Conservation (phyloP, 1,140 invertebrate genomes). For the Drosophila kepulauana region DNA sequence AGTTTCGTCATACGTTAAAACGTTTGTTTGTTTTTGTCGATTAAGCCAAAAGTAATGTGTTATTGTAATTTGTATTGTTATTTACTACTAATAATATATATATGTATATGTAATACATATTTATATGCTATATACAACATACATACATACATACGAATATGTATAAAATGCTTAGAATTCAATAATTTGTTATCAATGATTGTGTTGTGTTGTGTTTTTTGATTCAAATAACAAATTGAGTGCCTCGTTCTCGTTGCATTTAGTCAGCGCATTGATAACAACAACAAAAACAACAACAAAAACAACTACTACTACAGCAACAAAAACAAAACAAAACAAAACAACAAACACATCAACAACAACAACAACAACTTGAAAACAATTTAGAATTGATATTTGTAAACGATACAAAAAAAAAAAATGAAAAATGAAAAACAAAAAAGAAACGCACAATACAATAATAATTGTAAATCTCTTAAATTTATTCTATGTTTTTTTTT, state of each 20-base stretch:
- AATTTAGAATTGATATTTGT: constrained; percentile 40
- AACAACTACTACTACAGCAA: constrained; percentile 5
- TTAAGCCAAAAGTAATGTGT: constrained; percentile 83
- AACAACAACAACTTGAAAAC: constrained; percentile 23
- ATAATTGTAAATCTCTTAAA: constrained; percentile 50
- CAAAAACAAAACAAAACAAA: constrained; percentile 1
- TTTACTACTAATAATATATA: constrained; percentile 77
- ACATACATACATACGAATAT: constrained; percentile 49
- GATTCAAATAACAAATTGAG: constrained; percentile 69
- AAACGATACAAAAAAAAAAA: constrained; percentile 23
- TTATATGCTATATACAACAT: constrained; percentile 51
- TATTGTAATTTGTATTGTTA: constrained; percentile 84
- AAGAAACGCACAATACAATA: constrained; percentile 63
- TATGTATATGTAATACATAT: constrained; percentile 46
- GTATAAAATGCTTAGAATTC: constrained; percentile 60
- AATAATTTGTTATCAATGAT: constrained; percentile 46
- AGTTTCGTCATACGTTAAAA: constrained; percentile 49
- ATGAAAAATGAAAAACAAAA: background rate
- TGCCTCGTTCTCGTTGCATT: constrained; percentile 72
- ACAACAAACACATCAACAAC: background rate
- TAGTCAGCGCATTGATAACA: constrained; percentile 59
- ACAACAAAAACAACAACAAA: constrained; percentile 12
- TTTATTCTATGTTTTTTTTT: constrained; percentile 60
- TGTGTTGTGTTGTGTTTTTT: constrained; percentile 40
- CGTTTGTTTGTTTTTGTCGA: constrained; percentile 64